Evolutionary conservation across 2,797 vertebrate genomes (phyloP).

Genomic region (Gila robusta): DNA sequence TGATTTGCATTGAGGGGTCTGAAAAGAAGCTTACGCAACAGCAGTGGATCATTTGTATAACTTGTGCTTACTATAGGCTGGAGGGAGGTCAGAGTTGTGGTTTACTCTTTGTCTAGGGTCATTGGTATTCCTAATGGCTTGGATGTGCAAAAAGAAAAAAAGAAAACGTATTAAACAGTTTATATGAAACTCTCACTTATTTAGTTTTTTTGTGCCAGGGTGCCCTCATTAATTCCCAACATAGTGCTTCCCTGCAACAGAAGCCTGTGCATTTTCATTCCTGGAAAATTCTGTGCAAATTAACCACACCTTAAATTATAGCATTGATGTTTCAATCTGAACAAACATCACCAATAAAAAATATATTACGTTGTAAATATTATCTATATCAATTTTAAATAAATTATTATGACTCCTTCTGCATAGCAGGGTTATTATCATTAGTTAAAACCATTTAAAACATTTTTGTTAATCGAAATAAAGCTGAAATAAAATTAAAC

Average conservation of each 20-base stretch:
- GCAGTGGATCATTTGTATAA: constrained; percentile 66
- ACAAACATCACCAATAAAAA: background rate
- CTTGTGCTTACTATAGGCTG: constrained; percentile 65
- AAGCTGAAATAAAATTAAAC: background rate
- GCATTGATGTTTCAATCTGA: background rate
- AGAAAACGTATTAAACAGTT: background rate
- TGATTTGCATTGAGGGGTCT: constrained; percentile 62
- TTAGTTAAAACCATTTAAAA: background rate
- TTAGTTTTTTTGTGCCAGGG: background rate
- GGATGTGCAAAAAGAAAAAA: background rate
- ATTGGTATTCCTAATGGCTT: constrained; percentile 49
- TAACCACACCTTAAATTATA: background rate
- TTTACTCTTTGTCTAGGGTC: constrained; percentile 11
- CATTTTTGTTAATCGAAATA: background rate
- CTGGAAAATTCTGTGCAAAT: constrained; percentile 4
- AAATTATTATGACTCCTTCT: background rate
- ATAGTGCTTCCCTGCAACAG: constrained; percentile 28
- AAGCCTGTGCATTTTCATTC: background rate
- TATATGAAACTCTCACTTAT: constrained; percentile 18
- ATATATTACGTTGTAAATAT: background rate
- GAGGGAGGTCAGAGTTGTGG: constrained; percentile 38
- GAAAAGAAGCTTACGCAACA: constrained; percentile 76
- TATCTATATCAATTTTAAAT: background rate
- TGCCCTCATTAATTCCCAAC: background rate
- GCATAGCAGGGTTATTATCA: background rate